Evolutionary conservation across 2,113 vertebrate species (phyloP).

Genomic region (Platycercus adscitus): DNA sequence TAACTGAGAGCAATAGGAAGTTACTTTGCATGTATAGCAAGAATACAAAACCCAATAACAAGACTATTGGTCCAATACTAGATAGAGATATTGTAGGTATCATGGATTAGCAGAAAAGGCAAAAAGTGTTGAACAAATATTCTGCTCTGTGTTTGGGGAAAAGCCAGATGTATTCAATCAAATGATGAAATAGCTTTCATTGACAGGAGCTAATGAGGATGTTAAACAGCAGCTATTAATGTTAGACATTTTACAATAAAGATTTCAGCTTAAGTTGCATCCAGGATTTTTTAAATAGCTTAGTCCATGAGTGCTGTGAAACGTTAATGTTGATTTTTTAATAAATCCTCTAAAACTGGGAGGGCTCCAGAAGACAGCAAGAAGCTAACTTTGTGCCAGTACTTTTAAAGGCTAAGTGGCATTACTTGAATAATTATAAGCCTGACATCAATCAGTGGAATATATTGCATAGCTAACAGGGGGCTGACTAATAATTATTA

Average conservation of each 20-base stretch:
- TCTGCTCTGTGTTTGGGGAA: neutral
- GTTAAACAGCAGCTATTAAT: neutral
- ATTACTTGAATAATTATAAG: conserved; percentile 24
- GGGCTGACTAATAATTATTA: neutral
- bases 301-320: neutral
- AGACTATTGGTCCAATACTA: neutral
- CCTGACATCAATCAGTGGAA: conserved; percentile 11
- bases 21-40: neutral
- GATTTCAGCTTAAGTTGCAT: neutral
- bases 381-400: neutral
- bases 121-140: neutral
- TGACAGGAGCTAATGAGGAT: neutral
- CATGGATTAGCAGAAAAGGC: neutral
- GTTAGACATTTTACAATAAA: neutral
- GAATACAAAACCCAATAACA: neutral
- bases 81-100: neutral
- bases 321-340: neutral
- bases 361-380: neutral
- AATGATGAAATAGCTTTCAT: neutral
- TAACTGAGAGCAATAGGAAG: neutral
- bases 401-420: conserved; percentile 10
- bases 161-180: neutral
- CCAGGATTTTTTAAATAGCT: neutral
- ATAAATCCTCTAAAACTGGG: neutral
- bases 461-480: neutral